phyloP scores from a whole-genome alignment of 2,888 invertebrate species.

The Drosophila multiciliata region DNA sequence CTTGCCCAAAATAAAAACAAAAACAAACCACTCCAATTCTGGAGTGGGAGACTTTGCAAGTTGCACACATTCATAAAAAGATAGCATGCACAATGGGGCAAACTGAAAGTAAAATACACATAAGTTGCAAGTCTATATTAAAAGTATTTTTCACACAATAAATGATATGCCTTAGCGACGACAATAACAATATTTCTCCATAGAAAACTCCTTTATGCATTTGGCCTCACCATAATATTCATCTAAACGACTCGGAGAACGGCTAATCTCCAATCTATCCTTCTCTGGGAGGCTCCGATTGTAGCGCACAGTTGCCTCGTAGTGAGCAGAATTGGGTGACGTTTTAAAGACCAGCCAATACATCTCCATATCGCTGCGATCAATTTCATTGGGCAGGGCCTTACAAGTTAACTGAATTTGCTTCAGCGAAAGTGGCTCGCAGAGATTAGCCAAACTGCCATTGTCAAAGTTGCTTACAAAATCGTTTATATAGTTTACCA shows the following conservation, averaged over 20 bases:
- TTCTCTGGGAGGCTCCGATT: slow-evolving; percentile 57
- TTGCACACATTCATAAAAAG: not conserved
- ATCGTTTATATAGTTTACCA: slow-evolving; percentile 80
- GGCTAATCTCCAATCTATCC: slow-evolving; percentile 86
- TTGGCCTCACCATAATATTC: slow-evolving; percentile 85
- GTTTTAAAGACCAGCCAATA: slow-evolving; percentile 90
- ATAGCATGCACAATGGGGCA: slow-evolving; percentile 11
- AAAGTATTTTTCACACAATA: not conserved
- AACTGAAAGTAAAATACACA: not conserved
- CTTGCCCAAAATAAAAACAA: slow-evolving; percentile 33
- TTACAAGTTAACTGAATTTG: slow-evolving; percentile 86
- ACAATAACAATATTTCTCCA: slow-evolving; percentile 87
- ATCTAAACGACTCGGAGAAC: slow-evolving; percentile 87
- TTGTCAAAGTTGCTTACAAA: slow-evolving; percentile 74
- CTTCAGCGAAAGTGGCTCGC: slow-evolving; percentile 86
- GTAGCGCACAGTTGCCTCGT: slow-evolving; percentile 89
- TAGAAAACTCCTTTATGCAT: slow-evolving; percentile 86
- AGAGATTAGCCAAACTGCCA: slow-evolving; percentile 83
- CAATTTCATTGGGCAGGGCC: slow-evolving; percentile 55
- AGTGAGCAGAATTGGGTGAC: slow-evolving; percentile 88
- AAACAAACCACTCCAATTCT: slow-evolving; percentile 1
- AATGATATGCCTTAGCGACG: slow-evolving; percentile 1
- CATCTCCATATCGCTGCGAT: slow-evolving; percentile 75
- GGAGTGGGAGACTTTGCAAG: too few species aligned
- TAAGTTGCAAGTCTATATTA: not conserved